phyloP scores from a whole-genome alignment of 1,140 invertebrate genomes.

The Drosophila sp. region DNA sequence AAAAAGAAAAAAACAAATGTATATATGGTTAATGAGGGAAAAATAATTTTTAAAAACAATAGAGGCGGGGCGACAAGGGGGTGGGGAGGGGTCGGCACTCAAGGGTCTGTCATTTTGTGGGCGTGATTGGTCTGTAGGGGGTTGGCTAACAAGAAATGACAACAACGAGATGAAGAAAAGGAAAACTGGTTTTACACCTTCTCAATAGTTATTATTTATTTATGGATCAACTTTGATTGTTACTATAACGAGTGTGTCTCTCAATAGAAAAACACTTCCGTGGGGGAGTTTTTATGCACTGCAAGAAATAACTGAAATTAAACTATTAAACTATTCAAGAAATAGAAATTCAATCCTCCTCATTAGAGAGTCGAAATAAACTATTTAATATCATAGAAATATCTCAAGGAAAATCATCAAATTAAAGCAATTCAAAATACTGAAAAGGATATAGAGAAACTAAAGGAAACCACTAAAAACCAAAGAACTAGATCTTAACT shows the following conservation, averaged over 20 bases:
- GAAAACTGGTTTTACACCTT: conserved; percentile 7
- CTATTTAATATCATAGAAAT: too few relatives aligned
- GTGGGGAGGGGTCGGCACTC: background rate
- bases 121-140: background rate
- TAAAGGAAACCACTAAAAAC: too few relatives aligned
- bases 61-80: background rate
- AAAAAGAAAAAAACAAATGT: conserved; percentile 24
- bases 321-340: too few relatives aligned
- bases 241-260: background rate
- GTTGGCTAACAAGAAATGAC: conserved; percentile 3
- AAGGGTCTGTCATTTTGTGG: background rate
- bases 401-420: too few relatives aligned
- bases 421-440: too few relatives aligned
- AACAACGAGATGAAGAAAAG: background rate
- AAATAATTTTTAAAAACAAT: background rate
- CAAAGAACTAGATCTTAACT: too few relatives aligned
- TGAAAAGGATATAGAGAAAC: too few relatives aligned
- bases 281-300: background rate
- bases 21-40: conserved; percentile 68
- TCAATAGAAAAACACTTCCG: background rate
- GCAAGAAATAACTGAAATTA: background rate
- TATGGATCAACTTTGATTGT: conserved; percentile 5
- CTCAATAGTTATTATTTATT: background rate
- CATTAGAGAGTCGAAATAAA: too few relatives aligned
- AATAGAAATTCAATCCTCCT: too few relatives aligned